These are phyloP conservation scores for Onychomys arenicola DNA, from an alignment of 2,797 vertebrate species.

Conservation along the genomic window DNA sequence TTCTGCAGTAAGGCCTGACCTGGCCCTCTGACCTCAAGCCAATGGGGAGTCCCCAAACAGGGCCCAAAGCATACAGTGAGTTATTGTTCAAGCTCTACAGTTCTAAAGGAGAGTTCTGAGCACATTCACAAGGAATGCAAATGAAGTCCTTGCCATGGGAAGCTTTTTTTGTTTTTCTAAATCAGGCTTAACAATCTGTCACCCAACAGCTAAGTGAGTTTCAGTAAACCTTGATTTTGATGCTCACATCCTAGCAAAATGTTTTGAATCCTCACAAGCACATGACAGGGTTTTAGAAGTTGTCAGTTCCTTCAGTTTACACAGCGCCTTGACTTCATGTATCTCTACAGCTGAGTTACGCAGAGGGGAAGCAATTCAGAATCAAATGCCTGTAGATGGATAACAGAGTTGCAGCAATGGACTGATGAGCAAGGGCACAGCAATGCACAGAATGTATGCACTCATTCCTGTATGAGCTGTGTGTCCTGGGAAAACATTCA, in stretches of 20 bases:
- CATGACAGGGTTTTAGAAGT: not conserved
- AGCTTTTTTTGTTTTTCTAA: not conserved
- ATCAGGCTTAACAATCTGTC: slow-evolving; percentile 1
- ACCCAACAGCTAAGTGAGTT: not conserved
- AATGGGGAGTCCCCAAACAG: not conserved
- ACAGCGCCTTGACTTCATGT: not conserved
- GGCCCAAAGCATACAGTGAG: slow-evolving; percentile 42
- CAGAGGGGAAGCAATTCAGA: not conserved
- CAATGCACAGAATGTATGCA: not conserved
- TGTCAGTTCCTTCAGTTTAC: not conserved
- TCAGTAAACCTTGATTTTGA: not conserved
- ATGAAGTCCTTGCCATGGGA: not conserved
- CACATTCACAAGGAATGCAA: slow-evolving; percentile 33
- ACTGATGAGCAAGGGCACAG: not conserved
- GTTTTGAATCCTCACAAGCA: not conserved
- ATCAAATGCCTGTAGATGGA: not conserved
- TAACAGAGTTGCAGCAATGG: not conserved
- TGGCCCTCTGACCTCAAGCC: not conserved
- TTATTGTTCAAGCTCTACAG: slow-evolving; percentile 61
- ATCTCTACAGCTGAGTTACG: not conserved
- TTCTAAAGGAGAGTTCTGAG: slow-evolving; percentile 35
- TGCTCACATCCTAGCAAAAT: not conserved
- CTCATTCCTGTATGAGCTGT: not conserved
- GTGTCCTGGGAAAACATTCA: slow-evolving; percentile 4
- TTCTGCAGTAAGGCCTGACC: slow-evolving; percentile 38